These are phyloP conservation scores for Furcula furcula DNA, from an alignment of 2,888 invertebrate genomes.

Conservation along the genomic window DNA sequence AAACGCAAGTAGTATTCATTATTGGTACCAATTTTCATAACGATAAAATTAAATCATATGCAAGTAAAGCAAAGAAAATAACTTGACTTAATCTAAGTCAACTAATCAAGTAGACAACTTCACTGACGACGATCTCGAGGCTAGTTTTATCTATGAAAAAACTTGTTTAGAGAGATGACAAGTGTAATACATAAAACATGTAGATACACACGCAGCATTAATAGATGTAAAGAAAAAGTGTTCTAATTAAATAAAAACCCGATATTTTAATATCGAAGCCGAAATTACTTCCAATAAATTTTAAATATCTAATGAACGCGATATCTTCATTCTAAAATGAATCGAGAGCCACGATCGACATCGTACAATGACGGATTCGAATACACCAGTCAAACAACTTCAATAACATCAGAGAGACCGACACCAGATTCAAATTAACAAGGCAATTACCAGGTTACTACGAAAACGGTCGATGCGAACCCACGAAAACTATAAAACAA, in stretches of 20 bases:
- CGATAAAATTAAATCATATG: not conserved
- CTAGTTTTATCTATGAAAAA: not conserved
- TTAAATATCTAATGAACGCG: slow-evolving; percentile 61
- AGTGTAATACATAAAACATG: slow-evolving; percentile 16
- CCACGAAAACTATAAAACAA: slow-evolving; percentile 52
- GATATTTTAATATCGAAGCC: slow-evolving; percentile 34
- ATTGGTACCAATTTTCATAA: too few relatives aligned
- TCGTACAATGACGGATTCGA: slow-evolving; percentile 57
- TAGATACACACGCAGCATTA: slow-evolving; percentile 8
- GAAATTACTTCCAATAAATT: slow-evolving; percentile 59
- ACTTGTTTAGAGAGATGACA: slow-evolving; percentile 7
- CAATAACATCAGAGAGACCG: slow-evolving; percentile 65
- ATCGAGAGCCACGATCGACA: slow-evolving; percentile 50
- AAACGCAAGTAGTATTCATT: too few relatives aligned
- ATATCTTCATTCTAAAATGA: slow-evolving; percentile 58
- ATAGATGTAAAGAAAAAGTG: slow-evolving; percentile 32
- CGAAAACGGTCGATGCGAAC: slow-evolving; percentile 50
- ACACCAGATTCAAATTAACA: slow-evolving; percentile 69
- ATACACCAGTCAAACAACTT: slow-evolving; percentile 63
- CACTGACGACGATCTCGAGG: not conserved
- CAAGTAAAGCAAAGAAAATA: not conserved
- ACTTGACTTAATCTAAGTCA: not conserved
- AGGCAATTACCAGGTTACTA: slow-evolving; percentile 70
- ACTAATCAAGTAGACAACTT: not conserved
- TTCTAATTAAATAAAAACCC: slow-evolving; percentile 50